Evolutionary conservation across 2,797 vertebrate species (phyloP).

Genomic region (Chrosomus eos): DNA sequence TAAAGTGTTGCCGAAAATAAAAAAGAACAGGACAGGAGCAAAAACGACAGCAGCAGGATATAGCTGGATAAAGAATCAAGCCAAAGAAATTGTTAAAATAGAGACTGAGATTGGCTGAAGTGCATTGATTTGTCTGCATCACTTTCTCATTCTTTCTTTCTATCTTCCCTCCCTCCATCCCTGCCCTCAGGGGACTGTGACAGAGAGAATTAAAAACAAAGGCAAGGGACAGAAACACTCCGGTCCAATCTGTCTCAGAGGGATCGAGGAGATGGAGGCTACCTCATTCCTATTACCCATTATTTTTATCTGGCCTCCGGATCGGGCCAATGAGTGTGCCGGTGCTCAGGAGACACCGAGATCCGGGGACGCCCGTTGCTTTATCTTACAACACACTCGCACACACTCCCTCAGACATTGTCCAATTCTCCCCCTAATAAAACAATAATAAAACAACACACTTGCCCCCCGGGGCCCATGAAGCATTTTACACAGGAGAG

Average conservation of each 20-base stretch:
- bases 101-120: conserved; percentile 35
- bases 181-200: conserved; percentile 58
- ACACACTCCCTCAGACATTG: conserved; percentile 35
- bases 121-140: conserved; percentile 47
- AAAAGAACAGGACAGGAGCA: conserved; percentile 3
- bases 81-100: conserved; percentile 14
- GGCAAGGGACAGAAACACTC: conserved; percentile 72
- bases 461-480: conserved; percentile 64
- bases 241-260: conserved; percentile 80
- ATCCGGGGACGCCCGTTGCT: background rate
- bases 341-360: conserved; percentile 31
- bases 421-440: conserved; percentile 70
- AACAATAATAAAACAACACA: conserved; percentile 72
- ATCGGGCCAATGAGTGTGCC: conserved; percentile 69
- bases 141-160: conserved; percentile 36
- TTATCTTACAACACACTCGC: conserved; percentile 31
- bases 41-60: conserved; percentile 6
- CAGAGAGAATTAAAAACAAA: conserved; percentile 71
- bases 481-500: conserved; percentile 71
- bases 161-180: conserved; percentile 18
- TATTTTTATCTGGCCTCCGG: conserved; percentile 83
- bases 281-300: conserved; percentile 88
- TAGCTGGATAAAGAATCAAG: conserved; percentile 15
- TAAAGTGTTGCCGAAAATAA: too few relatives aligned
- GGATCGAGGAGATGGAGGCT: conserved; percentile 70